Percentiles rank a stretch among this genome's conserved stretches.
Conservation (phyloP, 2,888 invertebrate species). For the Drosophila nr. medialis region DNA sequence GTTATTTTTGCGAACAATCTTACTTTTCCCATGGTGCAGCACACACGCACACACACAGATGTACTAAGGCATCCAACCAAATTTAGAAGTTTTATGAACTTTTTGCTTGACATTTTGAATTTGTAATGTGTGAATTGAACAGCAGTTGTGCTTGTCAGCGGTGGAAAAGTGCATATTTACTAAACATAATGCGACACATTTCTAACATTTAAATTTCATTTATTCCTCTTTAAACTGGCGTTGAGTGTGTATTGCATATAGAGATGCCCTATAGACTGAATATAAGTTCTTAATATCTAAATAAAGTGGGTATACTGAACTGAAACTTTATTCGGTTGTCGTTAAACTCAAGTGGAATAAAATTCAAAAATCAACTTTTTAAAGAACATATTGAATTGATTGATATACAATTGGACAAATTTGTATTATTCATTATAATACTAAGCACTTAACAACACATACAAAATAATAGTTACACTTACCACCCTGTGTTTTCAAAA, state of each 20-base stretch:
- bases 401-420: too few relatives aligned
- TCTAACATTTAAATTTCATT: slow-evolving; percentile 25
- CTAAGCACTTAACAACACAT: background rate
- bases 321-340: too few relatives aligned
- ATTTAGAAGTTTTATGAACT: slow-evolving; percentile 14
- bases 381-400: background rate
- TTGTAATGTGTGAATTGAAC: slow-evolving; percentile 26
- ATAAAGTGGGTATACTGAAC: background rate
- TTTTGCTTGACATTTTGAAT: slow-evolving; percentile 36
- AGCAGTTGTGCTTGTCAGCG: background rate
- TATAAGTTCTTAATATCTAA: background rate
- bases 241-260: slow-evolving; percentile 7
- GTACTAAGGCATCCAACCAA: background rate
- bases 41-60: background rate
- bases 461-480: background rate
- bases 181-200: slow-evolving; percentile 26
- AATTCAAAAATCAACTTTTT: background rate
- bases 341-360: background rate
- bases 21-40: background rate
- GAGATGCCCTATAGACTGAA: background rate
- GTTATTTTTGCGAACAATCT: background rate
- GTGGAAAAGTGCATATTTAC: slow-evolving; percentile 5
- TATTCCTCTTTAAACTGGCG: slow-evolving; percentile 38
- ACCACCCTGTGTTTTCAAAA: background rate
- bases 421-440: too few relatives aligned